These are phyloP conservation scores for Drosophila lacicola DNA, from an alignment of 2,888 invertebrate species.

Conservation along the genomic window DNA sequence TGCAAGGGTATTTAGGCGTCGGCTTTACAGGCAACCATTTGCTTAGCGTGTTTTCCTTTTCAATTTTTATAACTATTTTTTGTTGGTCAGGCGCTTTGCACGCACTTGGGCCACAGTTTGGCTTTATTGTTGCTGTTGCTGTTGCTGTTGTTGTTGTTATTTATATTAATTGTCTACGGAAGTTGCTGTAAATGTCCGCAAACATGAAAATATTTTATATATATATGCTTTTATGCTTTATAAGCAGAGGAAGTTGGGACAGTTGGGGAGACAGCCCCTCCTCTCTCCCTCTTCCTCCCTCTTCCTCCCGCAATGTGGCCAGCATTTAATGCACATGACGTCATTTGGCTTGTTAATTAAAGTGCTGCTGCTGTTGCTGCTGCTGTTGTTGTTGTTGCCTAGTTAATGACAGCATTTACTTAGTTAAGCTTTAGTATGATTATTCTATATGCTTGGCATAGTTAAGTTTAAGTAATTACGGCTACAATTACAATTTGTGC, in stretches of 20 bases:
- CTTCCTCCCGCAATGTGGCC: neutral
- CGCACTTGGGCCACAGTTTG: constrained; percentile 21
- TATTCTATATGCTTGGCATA: constrained; percentile 19
- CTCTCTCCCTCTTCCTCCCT: neutral
- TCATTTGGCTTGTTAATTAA: constrained; percentile 44
- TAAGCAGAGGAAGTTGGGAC: constrained; percentile 37
- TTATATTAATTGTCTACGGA: constrained; percentile 72
- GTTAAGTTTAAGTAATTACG: constrained; percentile 43
- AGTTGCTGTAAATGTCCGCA: constrained; percentile 75
- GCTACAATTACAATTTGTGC: constrained; percentile 19
- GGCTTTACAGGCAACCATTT: neutral
- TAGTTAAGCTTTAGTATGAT: constrained; percentile 41
- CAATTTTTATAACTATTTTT: constrained; percentile 15
- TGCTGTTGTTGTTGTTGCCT: constrained; percentile 16
- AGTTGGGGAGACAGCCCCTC: constrained; percentile 9
- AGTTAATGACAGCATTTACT: constrained; percentile 52
- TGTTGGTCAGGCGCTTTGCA: constrained; percentile 31
- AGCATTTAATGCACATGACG: constrained; percentile 30
- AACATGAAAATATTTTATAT: constrained; percentile 67
- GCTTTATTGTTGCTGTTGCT: constrained; percentile 29
- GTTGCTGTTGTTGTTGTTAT: constrained; percentile 32
- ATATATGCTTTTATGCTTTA: constrained; percentile 37
- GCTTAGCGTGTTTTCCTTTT: neutral
- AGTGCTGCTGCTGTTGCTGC: constrained; percentile 21
- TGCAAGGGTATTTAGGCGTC: neutral